phyloP scores from a whole-genome alignment of 1,140 invertebrate genomes.

The Plutomurus gul region DNA sequence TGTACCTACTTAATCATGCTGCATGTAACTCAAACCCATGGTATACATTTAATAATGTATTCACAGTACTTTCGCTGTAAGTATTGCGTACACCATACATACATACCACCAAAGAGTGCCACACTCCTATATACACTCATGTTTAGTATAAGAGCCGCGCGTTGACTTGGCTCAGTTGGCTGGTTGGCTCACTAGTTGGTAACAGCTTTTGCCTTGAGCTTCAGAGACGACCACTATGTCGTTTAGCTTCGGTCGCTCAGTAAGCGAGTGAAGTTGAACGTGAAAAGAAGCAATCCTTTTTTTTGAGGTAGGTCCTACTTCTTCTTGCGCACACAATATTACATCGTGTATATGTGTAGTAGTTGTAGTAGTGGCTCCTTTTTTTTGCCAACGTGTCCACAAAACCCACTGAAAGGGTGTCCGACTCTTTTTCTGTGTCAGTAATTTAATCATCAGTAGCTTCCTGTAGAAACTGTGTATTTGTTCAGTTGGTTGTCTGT shows the following conservation, averaged over 20 bases:
- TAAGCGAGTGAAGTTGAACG: constrained; percentile 5
- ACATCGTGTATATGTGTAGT: too few species aligned
- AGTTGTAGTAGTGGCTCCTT: not conserved
- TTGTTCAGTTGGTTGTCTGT: not conserved
- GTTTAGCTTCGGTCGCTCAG: not conserved
- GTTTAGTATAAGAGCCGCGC: too few species aligned
- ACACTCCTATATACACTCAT: too few species aligned
- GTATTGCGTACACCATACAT: too few species aligned
- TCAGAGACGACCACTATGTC: not conserved
- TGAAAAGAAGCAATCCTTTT: constrained; percentile 14
- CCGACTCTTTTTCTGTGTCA: not conserved
- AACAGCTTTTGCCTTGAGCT: constrained; percentile 1
- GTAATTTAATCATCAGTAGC: too few species aligned
- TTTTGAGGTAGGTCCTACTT: constrained; percentile 25
- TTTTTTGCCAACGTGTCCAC: not conserved
- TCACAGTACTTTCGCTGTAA: too few species aligned
- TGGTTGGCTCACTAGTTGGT: not conserved
- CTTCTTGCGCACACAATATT: not conserved
- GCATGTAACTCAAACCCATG: too few species aligned
- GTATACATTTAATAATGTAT: too few species aligned
- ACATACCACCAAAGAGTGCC: too few species aligned
- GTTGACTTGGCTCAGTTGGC: not conserved
- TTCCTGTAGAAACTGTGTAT: not conserved
- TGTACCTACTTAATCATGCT: too few species aligned
- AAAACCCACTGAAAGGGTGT: not conserved